Conservation (phyloP, 2,113 vertebrate genomes). For the Synchiropus splendidus region DNA sequence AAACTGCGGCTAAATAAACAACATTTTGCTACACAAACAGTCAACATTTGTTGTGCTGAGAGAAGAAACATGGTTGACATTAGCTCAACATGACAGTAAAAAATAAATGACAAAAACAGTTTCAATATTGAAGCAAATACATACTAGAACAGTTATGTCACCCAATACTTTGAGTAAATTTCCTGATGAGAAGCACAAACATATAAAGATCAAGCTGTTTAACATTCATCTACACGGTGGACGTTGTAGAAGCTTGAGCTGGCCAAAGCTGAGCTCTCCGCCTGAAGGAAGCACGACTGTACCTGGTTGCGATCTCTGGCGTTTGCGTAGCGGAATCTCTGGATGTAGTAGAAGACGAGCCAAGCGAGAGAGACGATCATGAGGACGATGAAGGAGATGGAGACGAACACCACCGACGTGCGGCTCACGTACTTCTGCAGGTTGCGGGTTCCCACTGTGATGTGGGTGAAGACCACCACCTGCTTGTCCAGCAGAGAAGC, state of each 20-base stretch:
- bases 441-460: conserved; percentile 93
- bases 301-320: conserved; percentile 95
- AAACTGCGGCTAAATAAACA: too few relatives aligned
- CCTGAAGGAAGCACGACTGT: too few relatives aligned
- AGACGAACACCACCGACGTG: conserved; percentile 95
- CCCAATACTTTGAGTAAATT: too few relatives aligned
- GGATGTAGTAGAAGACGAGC: conserved; percentile 99
- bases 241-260: not conserved
- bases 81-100: too few relatives aligned
- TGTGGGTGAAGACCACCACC: conserved; percentile 79
- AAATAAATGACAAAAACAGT: not conserved
- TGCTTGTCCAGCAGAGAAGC: conserved; percentile 79
- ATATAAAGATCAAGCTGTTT: not conserved
- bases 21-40: too few relatives aligned
- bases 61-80: too few relatives aligned
- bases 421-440: conserved; percentile 97
- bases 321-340: conserved; percentile 94
- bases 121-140: not conserved
- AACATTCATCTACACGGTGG: too few relatives aligned
- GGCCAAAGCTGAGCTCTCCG: not conserved
- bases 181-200: not conserved
- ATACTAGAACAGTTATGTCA: too few relatives aligned
- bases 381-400: conserved; percentile 98
- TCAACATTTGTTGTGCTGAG: too few relatives aligned
- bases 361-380: conserved; percentile 98